phyloP scores from a whole-genome alignment of 2,888 invertebrate genomes.

The Xanthia togata region DNA sequence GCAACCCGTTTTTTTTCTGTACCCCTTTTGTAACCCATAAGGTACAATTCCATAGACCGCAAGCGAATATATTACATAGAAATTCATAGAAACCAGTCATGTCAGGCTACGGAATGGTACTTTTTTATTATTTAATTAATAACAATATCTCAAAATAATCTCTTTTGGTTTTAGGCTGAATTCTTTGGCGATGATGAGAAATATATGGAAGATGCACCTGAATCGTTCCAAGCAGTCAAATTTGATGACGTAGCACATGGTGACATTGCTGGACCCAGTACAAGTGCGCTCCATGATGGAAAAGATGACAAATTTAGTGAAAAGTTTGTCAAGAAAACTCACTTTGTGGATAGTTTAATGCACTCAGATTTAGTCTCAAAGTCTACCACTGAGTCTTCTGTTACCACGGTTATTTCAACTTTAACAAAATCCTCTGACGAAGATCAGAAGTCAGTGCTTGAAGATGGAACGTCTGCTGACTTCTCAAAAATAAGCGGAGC shows the following conservation, averaged over 20 bases:
- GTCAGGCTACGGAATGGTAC: no score
- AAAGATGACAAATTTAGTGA: constrained; percentile 73
- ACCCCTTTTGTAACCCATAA: no score
- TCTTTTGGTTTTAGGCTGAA: constrained; percentile 76
- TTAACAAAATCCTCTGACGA: constrained; percentile 88
- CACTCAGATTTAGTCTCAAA: constrained; percentile 84
- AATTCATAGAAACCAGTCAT: no score
- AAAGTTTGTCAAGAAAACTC: constrained; percentile 77
- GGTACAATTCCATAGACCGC: no score
- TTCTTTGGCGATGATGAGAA: constrained; percentile 83
- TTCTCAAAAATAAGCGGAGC: constrained; percentile 87
- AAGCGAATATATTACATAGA: no score
- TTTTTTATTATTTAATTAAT: no score
- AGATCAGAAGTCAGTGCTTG: constrained; percentile 85
- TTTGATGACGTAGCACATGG: constrained; percentile 61
- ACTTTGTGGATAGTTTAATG: constrained; percentile 79
- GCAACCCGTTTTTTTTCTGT: neutral
- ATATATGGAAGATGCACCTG: constrained; percentile 71
- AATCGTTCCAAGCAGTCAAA: constrained; percentile 66
- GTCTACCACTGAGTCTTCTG: constrained; percentile 88
- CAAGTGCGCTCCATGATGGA: constrained; percentile 68
- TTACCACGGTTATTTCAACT: constrained; percentile 86
- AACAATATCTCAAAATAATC: neutral
- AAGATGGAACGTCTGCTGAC: constrained; percentile 87
- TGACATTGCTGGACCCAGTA: constrained; percentile 68